phyloP scores from a whole-genome alignment of 1,140 invertebrate genomes.

The Zaprionus nigranus region DNA sequence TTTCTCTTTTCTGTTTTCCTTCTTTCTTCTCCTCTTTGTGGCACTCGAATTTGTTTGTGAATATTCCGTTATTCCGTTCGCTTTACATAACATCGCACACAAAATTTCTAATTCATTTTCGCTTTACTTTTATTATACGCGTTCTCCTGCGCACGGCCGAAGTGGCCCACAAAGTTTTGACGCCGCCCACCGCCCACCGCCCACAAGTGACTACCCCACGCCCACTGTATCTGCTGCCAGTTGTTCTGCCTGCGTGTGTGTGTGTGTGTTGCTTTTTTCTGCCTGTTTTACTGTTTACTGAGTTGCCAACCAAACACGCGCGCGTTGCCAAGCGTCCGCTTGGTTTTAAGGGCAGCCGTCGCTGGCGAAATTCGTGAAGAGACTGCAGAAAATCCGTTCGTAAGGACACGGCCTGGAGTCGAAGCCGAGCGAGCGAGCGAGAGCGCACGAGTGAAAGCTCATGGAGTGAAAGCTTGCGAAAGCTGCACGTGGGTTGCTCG shows the following conservation, averaged over 20 bases:
- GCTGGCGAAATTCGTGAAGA: slow-evolving; percentile 70
- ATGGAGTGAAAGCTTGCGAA: slow-evolving; percentile 62
- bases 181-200: slow-evolving; percentile 29
- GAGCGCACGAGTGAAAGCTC: slow-evolving; percentile 51
- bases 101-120: slow-evolving; percentile 79
- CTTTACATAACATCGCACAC: slow-evolving; percentile 54
- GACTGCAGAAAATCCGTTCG: slow-evolving; percentile 56
- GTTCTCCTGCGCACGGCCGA: slow-evolving; percentile 38
- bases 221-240: background rate
- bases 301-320: slow-evolving; percentile 68
- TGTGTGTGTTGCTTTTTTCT: slow-evolving; percentile 3
- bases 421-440: slow-evolving; percentile 54
- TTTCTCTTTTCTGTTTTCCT: slow-evolving; percentile 1
- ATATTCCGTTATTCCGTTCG: slow-evolving; percentile 4
- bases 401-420: slow-evolving; percentile 39
- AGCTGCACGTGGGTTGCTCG: slow-evolving; percentile 39
- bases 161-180: slow-evolving; percentile 15
- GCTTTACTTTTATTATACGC: slow-evolving; percentile 71
- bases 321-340: slow-evolving; percentile 59
- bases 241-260: background rate
- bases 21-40: slow-evolving; percentile 17
- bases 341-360: slow-evolving; percentile 38
- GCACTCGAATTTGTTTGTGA: slow-evolving; percentile 17
- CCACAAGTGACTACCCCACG: slow-evolving; percentile 3
- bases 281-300: slow-evolving; percentile 37